phyloP scores from a whole-genome alignment of 1,140 invertebrate genomes.

The Dendroctonus ponderosae region DNA sequence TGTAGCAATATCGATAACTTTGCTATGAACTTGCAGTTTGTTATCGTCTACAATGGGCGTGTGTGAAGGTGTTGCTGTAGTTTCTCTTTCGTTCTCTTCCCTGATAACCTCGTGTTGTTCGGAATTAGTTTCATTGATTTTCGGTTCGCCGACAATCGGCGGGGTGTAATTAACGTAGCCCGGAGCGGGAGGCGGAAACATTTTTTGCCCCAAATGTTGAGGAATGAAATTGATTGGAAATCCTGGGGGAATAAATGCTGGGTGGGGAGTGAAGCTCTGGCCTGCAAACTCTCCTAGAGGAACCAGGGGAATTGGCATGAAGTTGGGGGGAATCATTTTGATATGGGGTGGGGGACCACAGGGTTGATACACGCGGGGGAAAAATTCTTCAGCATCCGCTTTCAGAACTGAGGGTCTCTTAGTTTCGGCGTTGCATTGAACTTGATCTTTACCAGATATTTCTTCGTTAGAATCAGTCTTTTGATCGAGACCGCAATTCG shows the following conservation, averaged over 20 bases:
- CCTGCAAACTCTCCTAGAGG: constrained; percentile 30
- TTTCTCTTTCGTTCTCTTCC: constrained; percentile 14
- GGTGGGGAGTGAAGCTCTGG: constrained; percentile 15
- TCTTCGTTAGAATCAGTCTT: constrained; percentile 24
- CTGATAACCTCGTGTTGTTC: constrained; percentile 7
- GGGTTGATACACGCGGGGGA: constrained; percentile 42
- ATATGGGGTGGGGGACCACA: constrained; percentile 34
- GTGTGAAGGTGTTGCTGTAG: constrained; percentile 19
- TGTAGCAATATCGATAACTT: constrained; percentile 47
- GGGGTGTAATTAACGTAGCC: constrained; percentile 13
- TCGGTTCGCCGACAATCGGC: constrained; percentile 18
- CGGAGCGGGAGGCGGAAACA: constrained; percentile 17
- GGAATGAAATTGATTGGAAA: constrained; percentile 44
- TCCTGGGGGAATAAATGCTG: constrained; percentile 42
- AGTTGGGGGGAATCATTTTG: constrained; percentile 43
- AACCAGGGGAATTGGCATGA: constrained; percentile 42
- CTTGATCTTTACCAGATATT: neutral
- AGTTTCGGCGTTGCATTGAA: constrained; percentile 5
- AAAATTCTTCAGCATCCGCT: constrained; percentile 49
- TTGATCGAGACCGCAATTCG: constrained; percentile 18
- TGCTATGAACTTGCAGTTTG: constrained; percentile 22
- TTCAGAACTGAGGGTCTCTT: constrained; percentile 41
- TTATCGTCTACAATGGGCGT: constrained; percentile 19
- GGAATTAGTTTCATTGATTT: constrained; percentile 17
- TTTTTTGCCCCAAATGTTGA: constrained; percentile 29